These are phyloP conservation scores for Esox niger DNA, from an alignment of 2,113 vertebrate genomes.

Conservation along the genomic window DNA sequence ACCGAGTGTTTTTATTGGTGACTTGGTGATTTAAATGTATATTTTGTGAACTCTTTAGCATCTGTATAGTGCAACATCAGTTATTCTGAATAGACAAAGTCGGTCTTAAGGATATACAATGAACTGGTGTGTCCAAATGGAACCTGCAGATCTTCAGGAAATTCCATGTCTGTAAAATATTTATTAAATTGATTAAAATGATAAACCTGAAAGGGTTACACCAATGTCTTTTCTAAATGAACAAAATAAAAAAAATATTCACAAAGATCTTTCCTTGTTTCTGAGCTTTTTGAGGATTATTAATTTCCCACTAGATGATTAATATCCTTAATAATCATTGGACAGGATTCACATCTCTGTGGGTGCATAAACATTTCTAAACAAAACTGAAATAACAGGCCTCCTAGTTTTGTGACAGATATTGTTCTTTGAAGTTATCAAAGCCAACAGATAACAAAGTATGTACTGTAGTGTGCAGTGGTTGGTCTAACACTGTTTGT, in stretches of 20 bases:
- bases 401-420: too few relatives aligned
- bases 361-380: too few relatives aligned
- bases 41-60: background rate
- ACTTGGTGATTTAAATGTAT: background rate
- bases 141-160: background rate
- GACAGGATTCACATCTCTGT: background rate
- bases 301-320: background rate
- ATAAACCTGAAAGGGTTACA: background rate
- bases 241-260: constrained; percentile 57
- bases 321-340: background rate
- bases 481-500: too few relatives aligned
- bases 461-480: too few relatives aligned
- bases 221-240: constrained; percentile 40
- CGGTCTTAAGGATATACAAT: too few relatives aligned
- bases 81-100: background rate
- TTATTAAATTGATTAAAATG: background rate
- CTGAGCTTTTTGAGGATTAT: constrained; percentile 2
- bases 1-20: background rate
- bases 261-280: constrained; percentile 44
- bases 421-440: too few relatives aligned
- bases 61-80: background rate
- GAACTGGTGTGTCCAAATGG: background rate
- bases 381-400: too few relatives aligned
- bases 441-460: too few relatives aligned
- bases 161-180: background rate